These are phyloP conservation scores for Tetragonisca angustula DNA, from an alignment of 2,888 invertebrate genomes.

Conservation along the genomic window DNA sequence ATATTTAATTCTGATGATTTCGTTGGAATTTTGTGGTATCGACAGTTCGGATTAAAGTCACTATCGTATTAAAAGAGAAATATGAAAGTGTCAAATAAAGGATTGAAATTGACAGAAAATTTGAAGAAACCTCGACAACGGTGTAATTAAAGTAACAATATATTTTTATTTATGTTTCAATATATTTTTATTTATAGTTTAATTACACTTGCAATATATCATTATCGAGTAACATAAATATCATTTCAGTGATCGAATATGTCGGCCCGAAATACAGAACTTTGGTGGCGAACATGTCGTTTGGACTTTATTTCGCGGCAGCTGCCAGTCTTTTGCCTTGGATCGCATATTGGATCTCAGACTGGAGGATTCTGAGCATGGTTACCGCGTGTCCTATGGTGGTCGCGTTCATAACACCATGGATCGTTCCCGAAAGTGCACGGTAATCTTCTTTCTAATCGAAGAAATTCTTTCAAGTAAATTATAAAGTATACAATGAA, in stretches of 20 bases:
- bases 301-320: slow-evolving; percentile 93
- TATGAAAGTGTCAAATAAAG: too few relatives aligned
- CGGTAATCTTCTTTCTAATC: slow-evolving; percentile 76
- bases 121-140: background rate
- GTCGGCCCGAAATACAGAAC: slow-evolving; percentile 95
- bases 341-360: slow-evolving; percentile 91
- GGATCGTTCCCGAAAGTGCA: slow-evolving; percentile 93
- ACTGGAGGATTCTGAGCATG: slow-evolving; percentile 92
- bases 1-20: too few relatives aligned
- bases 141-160: background rate
- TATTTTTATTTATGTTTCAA: too few relatives aligned
- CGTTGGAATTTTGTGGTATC: too few relatives aligned
- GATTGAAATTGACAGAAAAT: background rate
- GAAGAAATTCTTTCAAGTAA: background rate
- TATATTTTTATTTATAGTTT: too few relatives aligned
- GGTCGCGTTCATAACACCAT: slow-evolving; percentile 89
- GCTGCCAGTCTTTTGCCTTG: slow-evolving; percentile 93
- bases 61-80: too few relatives aligned
- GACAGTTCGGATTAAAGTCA: too few relatives aligned
- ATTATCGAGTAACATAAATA: background rate
- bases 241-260: slow-evolving; percentile 91
- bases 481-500: background rate
- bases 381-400: slow-evolving; percentile 91
- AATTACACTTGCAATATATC: too few relatives aligned
- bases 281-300: slow-evolving; percentile 95